phyloP scores from a whole-genome alignment of 37 sponge, comb jelly and placozoan genomes.

The Crambe crambe region DNA sequence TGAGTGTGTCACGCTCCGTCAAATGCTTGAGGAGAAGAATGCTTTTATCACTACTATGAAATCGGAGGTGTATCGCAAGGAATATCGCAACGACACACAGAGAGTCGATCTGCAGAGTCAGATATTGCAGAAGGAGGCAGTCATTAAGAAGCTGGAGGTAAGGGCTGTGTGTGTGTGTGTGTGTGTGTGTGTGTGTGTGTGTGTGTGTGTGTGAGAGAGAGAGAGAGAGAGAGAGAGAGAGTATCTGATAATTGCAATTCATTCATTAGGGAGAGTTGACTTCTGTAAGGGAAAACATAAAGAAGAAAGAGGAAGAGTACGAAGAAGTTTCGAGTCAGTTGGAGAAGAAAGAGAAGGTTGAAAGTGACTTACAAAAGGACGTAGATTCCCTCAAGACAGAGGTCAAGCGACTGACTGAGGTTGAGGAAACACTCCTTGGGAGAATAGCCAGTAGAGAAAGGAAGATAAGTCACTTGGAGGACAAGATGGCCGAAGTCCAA shows the following conservation, averaged over 20 bases:
- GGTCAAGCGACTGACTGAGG: not conserved
- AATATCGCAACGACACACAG: slow-evolving; percentile 68
- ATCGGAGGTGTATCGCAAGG: slow-evolving; percentile 70
- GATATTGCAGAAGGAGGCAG: slow-evolving; percentile 39
- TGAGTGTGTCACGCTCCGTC: slow-evolving; percentile 43
- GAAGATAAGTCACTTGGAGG: slow-evolving; percentile 34
- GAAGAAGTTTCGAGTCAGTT: not conserved
- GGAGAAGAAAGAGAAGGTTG: not conserved
- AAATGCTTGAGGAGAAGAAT: slow-evolving; percentile 60
- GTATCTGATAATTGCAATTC: not conserved
- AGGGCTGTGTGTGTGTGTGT: no score
- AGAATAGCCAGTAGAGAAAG: slow-evolving; percentile 28
- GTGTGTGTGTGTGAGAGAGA: slow-evolving; percentile 14
- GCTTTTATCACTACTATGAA: slow-evolving; percentile 60
- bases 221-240: not conserved
- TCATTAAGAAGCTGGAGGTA: slow-evolving; percentile 54
- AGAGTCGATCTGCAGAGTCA: slow-evolving; percentile 35
- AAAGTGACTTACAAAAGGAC: slow-evolving; percentile 8
- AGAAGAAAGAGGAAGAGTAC: not conserved
- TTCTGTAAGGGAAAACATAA: not conserved
- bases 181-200: slow-evolving; percentile 20
- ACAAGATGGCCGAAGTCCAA: slow-evolving; percentile 22
- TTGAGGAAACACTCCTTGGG: slow-evolving; percentile 23
- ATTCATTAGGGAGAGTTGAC: slow-evolving; percentile 3
- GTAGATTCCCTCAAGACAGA: slow-evolving; percentile 18